Conservation (phyloP, 2,797 vertebrate species). For the Danio kyathit region DNA sequence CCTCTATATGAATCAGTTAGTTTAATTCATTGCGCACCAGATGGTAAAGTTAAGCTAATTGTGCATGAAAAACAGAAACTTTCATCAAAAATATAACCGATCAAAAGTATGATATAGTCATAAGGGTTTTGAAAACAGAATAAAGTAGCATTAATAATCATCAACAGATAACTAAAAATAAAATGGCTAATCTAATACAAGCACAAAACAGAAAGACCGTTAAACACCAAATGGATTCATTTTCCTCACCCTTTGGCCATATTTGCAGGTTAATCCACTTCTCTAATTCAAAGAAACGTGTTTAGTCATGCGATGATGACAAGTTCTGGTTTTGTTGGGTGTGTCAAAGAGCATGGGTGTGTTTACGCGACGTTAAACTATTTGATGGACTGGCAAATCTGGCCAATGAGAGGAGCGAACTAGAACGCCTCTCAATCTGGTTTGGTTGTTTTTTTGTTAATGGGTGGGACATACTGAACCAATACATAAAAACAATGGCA, state of each 20-base stretch:
- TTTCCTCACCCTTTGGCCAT: slow-evolving; percentile 29
- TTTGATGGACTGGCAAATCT: background rate
- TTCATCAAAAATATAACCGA: background rate
- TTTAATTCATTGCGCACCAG: background rate
- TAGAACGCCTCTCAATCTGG: background rate
- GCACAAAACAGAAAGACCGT: background rate
- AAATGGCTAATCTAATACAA: background rate
- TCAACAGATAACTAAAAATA: background rate
- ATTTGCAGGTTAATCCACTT: background rate
- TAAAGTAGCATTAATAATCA: background rate
- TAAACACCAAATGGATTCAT: background rate
- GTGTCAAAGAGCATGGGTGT: background rate
- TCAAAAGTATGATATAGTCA: background rate
- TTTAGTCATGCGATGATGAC: background rate
- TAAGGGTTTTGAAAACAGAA: background rate
- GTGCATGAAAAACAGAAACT: background rate
- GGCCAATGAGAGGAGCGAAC: background rate
- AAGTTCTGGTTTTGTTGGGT: background rate
- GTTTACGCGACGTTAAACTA: background rate
- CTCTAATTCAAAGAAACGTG: background rate
- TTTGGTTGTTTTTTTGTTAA: background rate
- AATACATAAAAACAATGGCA: too few species aligned
- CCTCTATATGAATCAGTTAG: too few species aligned
- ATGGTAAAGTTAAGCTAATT: background rate
- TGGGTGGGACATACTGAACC: background rate